Percentiles rank a stretch among this genome's conserved stretches.
Conservation (phyloP, 2,797 vertebrate species). For the Ctenopoma multispine region DNA sequence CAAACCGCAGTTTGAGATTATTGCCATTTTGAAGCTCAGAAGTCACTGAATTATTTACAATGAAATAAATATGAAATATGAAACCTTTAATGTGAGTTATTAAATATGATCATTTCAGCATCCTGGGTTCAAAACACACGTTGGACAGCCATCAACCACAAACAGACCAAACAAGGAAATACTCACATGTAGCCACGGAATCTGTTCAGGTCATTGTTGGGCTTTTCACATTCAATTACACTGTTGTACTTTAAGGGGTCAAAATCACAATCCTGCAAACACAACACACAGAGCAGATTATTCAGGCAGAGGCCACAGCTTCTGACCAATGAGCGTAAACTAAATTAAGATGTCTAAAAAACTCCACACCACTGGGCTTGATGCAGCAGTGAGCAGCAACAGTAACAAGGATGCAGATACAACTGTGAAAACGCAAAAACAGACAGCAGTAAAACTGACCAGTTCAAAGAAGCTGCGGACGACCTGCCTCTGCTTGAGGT, state of each 20-base stretch:
- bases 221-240: constrained; percentile 95
- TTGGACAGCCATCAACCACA: background rate
- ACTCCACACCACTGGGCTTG: no score
- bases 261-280: constrained; percentile 93
- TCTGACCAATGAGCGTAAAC: background rate
- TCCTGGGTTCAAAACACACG: background rate
- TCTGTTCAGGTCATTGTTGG: constrained; percentile 96
- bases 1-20: constrained; percentile 46
- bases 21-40: constrained; percentile 33
- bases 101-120: background rate
- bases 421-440: background rate
- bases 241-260: constrained; percentile 94
- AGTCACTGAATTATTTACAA: constrained; percentile 13
- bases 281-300: constrained; percentile 20
- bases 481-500: constrained; percentile 95
- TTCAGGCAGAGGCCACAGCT: background rate
- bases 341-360: background rate
- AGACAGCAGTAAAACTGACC: constrained; percentile 81
- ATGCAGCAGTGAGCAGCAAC: no score
- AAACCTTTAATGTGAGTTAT: background rate
- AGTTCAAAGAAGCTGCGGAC: constrained; percentile 93
- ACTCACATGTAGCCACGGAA: constrained; percentile 98
- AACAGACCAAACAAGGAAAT: background rate
- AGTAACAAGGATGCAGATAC: no score
- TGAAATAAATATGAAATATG: constrained; percentile 25